These are phyloP conservation scores for Epinephelus coioides DNA, from an alignment of 2,797 vertebrate species.

Conservation along the genomic window DNA sequence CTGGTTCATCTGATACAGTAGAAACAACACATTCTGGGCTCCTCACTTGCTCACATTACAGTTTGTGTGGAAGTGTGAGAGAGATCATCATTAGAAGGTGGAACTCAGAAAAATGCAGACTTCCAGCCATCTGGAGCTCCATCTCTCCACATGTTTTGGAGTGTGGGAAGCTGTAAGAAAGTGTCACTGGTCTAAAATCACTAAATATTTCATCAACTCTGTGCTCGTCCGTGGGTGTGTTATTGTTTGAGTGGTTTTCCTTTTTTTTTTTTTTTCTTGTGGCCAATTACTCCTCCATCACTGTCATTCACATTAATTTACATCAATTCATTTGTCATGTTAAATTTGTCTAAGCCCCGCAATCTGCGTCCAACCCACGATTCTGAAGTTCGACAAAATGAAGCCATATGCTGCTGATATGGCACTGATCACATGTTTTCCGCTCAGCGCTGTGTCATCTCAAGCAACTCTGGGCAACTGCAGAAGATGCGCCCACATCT, in stretches of 20 bases:
- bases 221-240: slow-evolving; percentile 65
- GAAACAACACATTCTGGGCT: slow-evolving; percentile 46
- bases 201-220: slow-evolving; percentile 74
- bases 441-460: slow-evolving; percentile 39
- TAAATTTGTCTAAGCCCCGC: slow-evolving; percentile 55
- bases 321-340: slow-evolving; percentile 72
- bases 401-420: slow-evolving; percentile 58
- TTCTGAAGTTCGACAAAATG: slow-evolving; percentile 53
- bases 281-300: slow-evolving; percentile 61
- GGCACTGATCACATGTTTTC: slow-evolving; percentile 45
- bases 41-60: slow-evolving; percentile 49
- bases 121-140: slow-evolving; percentile 77
- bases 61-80: slow-evolving; percentile 57
- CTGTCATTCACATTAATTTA: slow-evolving; percentile 66
- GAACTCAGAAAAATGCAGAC: slow-evolving; percentile 66
- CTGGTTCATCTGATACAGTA: slow-evolving; percentile 53
- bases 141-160: slow-evolving; percentile 74
- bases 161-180: slow-evolving; percentile 77
- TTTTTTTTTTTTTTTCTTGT: slow-evolving; percentile 50
- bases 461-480: slow-evolving; percentile 32
- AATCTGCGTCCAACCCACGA: slow-evolving; percentile 41
- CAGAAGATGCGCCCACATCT: slow-evolving; percentile 51
- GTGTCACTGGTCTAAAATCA: slow-evolving; percentile 76
- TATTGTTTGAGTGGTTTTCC: slow-evolving; percentile 66
- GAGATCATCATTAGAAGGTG: slow-evolving; percentile 70